Percentiles rank a stretch among this genome's conserved stretches.
These are phyloP conservation scores for Sycophaga agraensis DNA, from an alignment of 1,140 invertebrate species.

Conservation along the genomic window DNA sequence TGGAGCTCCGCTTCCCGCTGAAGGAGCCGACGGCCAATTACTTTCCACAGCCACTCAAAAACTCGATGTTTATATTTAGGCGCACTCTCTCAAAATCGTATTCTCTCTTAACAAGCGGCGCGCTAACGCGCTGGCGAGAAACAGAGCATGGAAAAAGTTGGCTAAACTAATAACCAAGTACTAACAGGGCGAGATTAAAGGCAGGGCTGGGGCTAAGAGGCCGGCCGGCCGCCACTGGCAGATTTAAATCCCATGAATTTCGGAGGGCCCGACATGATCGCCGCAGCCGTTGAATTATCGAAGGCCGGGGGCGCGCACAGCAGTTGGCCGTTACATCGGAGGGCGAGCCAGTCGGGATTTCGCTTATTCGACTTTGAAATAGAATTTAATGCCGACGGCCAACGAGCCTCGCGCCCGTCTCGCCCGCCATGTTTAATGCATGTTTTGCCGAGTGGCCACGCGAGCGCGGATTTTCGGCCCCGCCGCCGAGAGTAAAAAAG, in stretches of 20 bases:
- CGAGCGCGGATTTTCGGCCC: too few relatives aligned
- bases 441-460: conserved; percentile 33
- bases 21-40: too few relatives aligned
- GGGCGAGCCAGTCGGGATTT: background rate
- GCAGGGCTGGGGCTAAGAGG: background rate
- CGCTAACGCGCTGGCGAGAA: too few relatives aligned
- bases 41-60: too few relatives aligned
- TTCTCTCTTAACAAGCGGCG: too few relatives aligned
- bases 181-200: background rate
- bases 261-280: background rate
- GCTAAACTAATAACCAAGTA: background rate
- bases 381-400: background rate
- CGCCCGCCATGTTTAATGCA: conserved; percentile 40
- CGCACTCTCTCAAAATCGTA: too few relatives aligned
- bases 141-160: too few relatives aligned
- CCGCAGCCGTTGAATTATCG: conserved; percentile 3
- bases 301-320: background rate
- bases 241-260: conserved; percentile 11
- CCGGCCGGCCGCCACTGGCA: background rate
- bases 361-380: background rate
- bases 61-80: too few relatives aligned
- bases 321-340: background rate
- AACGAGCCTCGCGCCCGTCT: too few relatives aligned
- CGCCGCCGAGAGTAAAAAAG: background rate
- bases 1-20: too few relatives aligned